Evolutionary conservation across 2,888 invertebrate genomes (phyloP).

Genomic region (Anarsia innoxiella): DNA sequence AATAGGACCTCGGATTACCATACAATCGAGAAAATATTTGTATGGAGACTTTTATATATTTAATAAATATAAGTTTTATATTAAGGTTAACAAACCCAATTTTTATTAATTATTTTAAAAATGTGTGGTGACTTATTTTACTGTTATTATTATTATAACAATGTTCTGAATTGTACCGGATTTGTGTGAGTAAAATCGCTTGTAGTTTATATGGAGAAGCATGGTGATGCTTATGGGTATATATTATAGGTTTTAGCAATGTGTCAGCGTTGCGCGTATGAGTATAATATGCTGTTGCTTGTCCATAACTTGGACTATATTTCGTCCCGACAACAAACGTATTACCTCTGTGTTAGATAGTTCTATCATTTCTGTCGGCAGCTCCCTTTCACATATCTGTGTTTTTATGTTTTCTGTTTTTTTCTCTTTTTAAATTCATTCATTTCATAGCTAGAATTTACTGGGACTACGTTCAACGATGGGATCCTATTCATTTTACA

Average conservation of each 20-base stretch:
- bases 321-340: slow-evolving; percentile 45
- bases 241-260: slow-evolving; percentile 43
- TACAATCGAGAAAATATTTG: too few species aligned
- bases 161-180: slow-evolving; percentile 53
- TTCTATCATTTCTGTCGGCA: slow-evolving; percentile 35
- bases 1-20: too few species aligned
- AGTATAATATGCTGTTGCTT: slow-evolving; percentile 36
- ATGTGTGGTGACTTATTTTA: slow-evolving; percentile 11
- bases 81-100: too few species aligned
- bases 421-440: too few species aligned
- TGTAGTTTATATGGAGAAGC: slow-evolving; percentile 66
- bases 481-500: too few species aligned
- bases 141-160: slow-evolving; percentile 27
- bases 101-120: too few species aligned
- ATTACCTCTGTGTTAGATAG: slow-evolving; percentile 55
- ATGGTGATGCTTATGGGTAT: slow-evolving; percentile 47
- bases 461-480: too few species aligned
- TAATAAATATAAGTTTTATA: too few species aligned
- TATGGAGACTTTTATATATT: too few species aligned
- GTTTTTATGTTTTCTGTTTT: too few species aligned
- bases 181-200: slow-evolving; percentile 66
- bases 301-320: too few species aligned
- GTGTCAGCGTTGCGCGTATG: slow-evolving; percentile 57
- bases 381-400: slow-evolving; percentile 45
- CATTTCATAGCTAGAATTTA: too few species aligned